These are phyloP conservation scores for Crypturellus tataupa DNA, from an alignment of 2,797 vertebrate genomes.

Conservation along the genomic window DNA sequence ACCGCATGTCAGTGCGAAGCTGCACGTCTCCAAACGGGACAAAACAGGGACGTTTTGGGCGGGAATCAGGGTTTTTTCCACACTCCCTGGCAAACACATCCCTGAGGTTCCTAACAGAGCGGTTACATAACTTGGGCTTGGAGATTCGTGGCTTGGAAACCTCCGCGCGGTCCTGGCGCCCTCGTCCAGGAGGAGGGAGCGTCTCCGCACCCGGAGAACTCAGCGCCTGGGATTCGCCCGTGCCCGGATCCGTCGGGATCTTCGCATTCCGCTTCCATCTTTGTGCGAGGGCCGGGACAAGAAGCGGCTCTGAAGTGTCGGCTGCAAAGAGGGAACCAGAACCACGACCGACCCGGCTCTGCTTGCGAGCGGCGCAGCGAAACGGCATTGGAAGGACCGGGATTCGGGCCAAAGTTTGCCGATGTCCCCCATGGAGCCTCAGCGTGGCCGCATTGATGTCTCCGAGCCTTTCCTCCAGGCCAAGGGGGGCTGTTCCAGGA, in stretches of 20 bases:
- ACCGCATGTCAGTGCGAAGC: accelerated
- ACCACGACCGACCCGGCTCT: too few relatives aligned
- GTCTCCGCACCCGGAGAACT: not conserved
- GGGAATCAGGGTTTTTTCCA: accelerated
- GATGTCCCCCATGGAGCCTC: not conserved
- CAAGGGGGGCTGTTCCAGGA: too few relatives aligned
- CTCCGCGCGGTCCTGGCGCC: too few relatives aligned
- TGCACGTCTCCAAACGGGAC: accelerated
- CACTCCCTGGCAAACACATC: not conserved
- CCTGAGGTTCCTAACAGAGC: not conserved
- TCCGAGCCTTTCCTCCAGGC: too few relatives aligned
- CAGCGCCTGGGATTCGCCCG: not conserved
- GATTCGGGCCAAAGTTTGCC: too few relatives aligned
- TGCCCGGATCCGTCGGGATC: too few relatives aligned
- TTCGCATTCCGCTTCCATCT: not conserved
- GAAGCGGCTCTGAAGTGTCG: not conserved
- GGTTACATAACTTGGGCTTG: not conserved
- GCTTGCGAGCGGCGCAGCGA: too few relatives aligned
- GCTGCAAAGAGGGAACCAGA: too few relatives aligned
- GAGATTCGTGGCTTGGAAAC: not conserved
- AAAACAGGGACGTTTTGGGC: accelerated
- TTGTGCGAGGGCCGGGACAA: not conserved
- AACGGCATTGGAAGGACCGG: too few relatives aligned
- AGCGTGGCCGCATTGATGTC: not conserved
- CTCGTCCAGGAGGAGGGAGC: not conserved